Evolutionary conservation across 2,888 invertebrate genomes (phyloP), one percentile per base, ranked within the genome.

Genomic region (Thecophora atra): DNA sequence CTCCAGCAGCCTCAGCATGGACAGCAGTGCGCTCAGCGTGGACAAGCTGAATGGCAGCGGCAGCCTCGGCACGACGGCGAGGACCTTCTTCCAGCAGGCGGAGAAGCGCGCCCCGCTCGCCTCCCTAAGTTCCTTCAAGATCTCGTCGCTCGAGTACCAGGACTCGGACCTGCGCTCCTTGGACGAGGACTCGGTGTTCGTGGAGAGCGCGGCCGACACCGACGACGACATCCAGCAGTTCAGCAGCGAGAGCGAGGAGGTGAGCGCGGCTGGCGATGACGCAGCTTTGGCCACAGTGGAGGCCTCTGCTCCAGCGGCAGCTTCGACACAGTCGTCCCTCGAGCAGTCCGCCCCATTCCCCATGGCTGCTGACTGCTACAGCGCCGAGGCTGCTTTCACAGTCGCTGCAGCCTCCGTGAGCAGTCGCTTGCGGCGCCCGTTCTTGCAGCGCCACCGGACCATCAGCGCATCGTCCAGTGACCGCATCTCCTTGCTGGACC

Each of bases 161-260:
- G 93, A 94, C 81, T 91, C 91, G 79, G 94, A 93, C 80, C 88
- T 91, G 76, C 90, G 90, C 74, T 93, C 92, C 24, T 91, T 92
- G 19, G 92, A 93, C 68, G 94, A 95, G 85, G 94, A 95, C 84
- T 94, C 94, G 24, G 94, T 95, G 73, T 95, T 94, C 84, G 89
- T 91, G 72, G 92, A 93, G 82, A 91, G 91, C 74, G 88, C 87
- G 47, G 88, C 88, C 76, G 94, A 94, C 79, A 95, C 95, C 19
- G 94, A 95, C 82, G 94, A 94, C 81, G 94, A 94, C 81, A 91
- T 94, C 79, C 94, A 93, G 81, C 93, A 93, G 80, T 92, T 94
- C 82, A 94, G 94, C 73, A 94, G 94, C 52, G 94, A 94, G 82
- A 94, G 93, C 81, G 94, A 93, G 77, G 91, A 91, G 73, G 88